Evolutionary conservation across 2,797 vertebrate species (phyloP).

Genomic region (Thripadectes ignobilis): DNA sequence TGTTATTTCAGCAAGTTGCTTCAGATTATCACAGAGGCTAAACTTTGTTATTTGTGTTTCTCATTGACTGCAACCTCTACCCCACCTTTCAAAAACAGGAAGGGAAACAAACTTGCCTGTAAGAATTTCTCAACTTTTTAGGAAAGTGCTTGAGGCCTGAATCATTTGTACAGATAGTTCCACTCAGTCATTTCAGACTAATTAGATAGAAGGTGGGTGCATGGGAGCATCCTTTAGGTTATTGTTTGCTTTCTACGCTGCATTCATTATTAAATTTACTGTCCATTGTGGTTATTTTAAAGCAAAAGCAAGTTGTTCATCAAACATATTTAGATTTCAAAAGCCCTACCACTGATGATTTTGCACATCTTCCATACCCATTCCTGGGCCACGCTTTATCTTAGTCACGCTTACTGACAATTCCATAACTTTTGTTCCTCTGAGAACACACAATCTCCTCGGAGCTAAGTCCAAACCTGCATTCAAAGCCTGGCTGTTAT

Average conservation of each 20-base stretch:
- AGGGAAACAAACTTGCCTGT: neutral
- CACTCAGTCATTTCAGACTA: neutral
- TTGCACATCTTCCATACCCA: neutral
- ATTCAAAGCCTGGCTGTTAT: neutral
- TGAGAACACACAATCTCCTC: neutral
- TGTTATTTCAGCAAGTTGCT: neutral
- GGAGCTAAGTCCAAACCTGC: neutral
- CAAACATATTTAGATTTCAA: neutral
- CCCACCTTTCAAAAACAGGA: neutral
- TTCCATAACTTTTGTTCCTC: neutral
- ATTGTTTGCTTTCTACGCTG: neutral
- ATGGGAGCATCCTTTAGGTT: neutral
- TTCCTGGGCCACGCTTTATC: fast-evolving
- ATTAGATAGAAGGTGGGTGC: neutral
- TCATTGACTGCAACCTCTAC: neutral
- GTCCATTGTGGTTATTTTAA: neutral
- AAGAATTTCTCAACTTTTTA: neutral
- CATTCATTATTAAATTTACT: neutral
- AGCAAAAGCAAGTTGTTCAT: neutral
- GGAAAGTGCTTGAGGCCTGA: neutral
- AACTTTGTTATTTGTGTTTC: neutral
- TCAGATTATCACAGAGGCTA: neutral
- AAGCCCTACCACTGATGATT: neutral
- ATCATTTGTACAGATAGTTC: neutral
- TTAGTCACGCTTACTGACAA: neutral